Conservation (phyloP, 2,113 vertebrate genomes). For the Actenoides hombroni region DNA sequence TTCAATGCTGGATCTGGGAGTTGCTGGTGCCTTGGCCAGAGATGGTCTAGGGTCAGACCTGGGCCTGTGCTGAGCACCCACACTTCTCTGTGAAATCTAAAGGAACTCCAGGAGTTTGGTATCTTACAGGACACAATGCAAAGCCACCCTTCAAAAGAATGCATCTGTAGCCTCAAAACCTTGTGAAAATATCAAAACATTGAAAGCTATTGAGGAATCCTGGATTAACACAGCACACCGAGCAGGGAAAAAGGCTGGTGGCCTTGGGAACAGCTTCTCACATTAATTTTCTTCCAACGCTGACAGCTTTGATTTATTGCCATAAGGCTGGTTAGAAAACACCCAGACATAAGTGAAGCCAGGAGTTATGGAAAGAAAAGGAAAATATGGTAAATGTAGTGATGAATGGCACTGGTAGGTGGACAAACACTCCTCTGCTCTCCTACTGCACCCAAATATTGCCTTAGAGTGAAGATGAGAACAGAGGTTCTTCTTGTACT, state of each 20-base stretch:
- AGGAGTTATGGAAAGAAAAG: conserved; percentile 61
- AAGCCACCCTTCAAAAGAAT: neutral
- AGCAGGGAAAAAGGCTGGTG: conserved; percentile 47
- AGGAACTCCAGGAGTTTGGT: neutral
- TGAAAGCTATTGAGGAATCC: conserved; percentile 42
- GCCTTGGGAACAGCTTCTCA: conserved; percentile 71
- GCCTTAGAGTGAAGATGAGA: neutral
- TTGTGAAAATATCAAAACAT: conserved; percentile 24
- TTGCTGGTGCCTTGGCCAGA: neutral
- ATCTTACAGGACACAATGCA: neutral
- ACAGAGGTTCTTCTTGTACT: neutral
- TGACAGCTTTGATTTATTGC: conserved; percentile 73
- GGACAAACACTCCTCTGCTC: conserved; percentile 3
- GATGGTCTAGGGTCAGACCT: neutral
- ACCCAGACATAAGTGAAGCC: conserved; percentile 65
- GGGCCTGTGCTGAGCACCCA: neutral
- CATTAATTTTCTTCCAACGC: conserved; percentile 66
- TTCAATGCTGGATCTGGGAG: neutral
- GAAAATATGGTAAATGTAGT: conserved; percentile 42
- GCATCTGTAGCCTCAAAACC: neutral
- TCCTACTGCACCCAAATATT: neutral
- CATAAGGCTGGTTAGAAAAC: conserved; percentile 59
- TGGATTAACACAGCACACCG: conserved; percentile 21
- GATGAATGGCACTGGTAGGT: conserved; percentile 40
- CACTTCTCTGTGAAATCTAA: neutral